Percentiles rank a stretch among this genome's conserved stretches.
Conservation (phyloP, 2,888 invertebrate species). For the Aproaerema taeniolella region DNA sequence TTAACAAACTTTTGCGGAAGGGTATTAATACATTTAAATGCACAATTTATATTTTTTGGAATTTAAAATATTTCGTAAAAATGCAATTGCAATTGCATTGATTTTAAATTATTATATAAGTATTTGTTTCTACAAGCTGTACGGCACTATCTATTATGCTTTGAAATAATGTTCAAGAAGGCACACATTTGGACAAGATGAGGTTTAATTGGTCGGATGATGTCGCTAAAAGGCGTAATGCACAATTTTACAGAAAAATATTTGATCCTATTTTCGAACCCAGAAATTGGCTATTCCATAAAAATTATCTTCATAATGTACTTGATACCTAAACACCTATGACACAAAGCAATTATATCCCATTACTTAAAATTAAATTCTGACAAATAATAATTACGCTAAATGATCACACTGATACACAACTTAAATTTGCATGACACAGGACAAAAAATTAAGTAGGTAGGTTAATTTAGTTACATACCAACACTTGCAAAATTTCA, state of each 20-base stretch:
- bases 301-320: conserved; percentile 2
- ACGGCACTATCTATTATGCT: too few species aligned
- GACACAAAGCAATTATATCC: background rate
- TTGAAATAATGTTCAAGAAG: conserved; percentile 7
- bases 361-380: conserved; percentile 8
- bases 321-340: conserved; percentile 1
- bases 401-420: conserved; percentile 9
- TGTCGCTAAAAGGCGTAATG: too few species aligned
- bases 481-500: background rate
- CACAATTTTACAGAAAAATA: background rate
- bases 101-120: too few species aligned
- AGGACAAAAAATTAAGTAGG: background rate
- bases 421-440: conserved; percentile 1
- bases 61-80: too few species aligned
- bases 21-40: too few species aligned
- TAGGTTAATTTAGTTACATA: background rate
- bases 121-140: too few species aligned
- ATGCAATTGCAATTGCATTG: too few species aligned
- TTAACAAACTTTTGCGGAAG: too few species aligned
- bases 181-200: conserved; percentile 15
- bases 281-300: too few species aligned
- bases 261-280: too few species aligned
- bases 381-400: conserved; percentile 4
- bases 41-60: too few species aligned
- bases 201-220: conserved; percentile 14